phyloP scores from a whole-genome alignment of 2,113 vertebrate genomes.

The Clupea harengus region DNA sequence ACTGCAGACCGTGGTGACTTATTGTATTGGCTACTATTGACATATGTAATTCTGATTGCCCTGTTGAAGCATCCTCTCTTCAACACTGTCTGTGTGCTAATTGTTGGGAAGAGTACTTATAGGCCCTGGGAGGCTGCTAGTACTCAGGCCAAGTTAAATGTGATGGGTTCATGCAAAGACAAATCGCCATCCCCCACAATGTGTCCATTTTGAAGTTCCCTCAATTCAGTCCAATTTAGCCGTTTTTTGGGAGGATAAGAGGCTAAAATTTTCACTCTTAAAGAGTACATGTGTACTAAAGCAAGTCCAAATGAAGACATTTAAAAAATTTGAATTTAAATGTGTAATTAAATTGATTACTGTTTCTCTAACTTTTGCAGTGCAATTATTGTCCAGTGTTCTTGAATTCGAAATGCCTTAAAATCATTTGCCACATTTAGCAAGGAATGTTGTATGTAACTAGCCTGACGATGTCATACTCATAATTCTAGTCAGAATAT shows the following conservation, averaged over 20 bases:
- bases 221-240: neutral
- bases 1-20: neutral
- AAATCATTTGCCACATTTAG: conserved; percentile 37
- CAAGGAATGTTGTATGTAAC: conserved; percentile 34
- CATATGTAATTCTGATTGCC: neutral
- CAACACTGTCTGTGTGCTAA: neutral
- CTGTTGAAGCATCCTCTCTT: neutral
- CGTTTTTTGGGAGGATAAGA: neutral
- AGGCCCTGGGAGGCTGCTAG: neutral
- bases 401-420: conserved; percentile 45
- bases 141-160: neutral
- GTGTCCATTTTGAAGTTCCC: neutral
- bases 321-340: conserved; percentile 35
- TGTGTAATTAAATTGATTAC: conserved; percentile 49
- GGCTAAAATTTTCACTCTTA: neutral
- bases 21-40: neutral
- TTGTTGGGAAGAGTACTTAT: neutral
- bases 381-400: conserved; percentile 44
- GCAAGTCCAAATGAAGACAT: conserved; percentile 14
- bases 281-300: neutral
- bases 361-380: conserved; percentile 43
- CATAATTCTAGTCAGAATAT: too few relatives aligned
- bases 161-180: neutral
- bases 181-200: neutral
- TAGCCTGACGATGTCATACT: too few relatives aligned